Evolutionary conservation across 2,888 invertebrate genomes (phyloP).

Genomic region (Ditula angustiorana): DNA sequence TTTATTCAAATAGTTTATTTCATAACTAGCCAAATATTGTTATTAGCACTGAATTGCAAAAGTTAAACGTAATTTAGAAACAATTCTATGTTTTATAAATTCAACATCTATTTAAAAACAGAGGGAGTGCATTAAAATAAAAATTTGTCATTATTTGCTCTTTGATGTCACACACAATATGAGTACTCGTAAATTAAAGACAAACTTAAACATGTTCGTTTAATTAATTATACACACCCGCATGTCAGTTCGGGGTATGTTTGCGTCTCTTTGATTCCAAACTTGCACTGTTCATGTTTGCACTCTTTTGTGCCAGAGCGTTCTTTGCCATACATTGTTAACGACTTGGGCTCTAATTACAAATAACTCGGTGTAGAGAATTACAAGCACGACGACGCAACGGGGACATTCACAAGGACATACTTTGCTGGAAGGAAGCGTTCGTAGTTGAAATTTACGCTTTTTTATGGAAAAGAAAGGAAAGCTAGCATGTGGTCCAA

Average conservation of each 20-base stretch:
- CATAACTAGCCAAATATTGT: no score
- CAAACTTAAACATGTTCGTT: slow-evolving; percentile 40
- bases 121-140: not conserved
- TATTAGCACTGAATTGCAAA: no score
- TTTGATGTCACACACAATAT: slow-evolving; percentile 49
- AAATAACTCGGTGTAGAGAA: slow-evolving; percentile 12
- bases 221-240: slow-evolving; percentile 65
- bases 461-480: no score
- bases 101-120: no score
- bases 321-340: slow-evolving; percentile 36
- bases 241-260: slow-evolving; percentile 69
- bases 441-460: not conserved
- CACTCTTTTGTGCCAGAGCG: slow-evolving; percentile 30
- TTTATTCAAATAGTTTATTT: no score
- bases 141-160: not conserved
- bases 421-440: slow-evolving; percentile 17
- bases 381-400: slow-evolving; percentile 13
- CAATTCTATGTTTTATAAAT: no score
- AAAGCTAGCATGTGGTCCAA: no score
- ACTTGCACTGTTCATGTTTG: slow-evolving; percentile 40
- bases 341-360: slow-evolving; percentile 32
- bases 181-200: slow-evolving; percentile 43
- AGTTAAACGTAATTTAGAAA: no score
- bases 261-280: slow-evolving; percentile 68
- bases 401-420: slow-evolving; percentile 6